Percentiles rank a stretch among this genome's conserved stretches.
These are phyloP conservation scores for Pseudanteris insignis DNA, from an alignment of 2,888 invertebrate species.

Conservation along the genomic window DNA sequence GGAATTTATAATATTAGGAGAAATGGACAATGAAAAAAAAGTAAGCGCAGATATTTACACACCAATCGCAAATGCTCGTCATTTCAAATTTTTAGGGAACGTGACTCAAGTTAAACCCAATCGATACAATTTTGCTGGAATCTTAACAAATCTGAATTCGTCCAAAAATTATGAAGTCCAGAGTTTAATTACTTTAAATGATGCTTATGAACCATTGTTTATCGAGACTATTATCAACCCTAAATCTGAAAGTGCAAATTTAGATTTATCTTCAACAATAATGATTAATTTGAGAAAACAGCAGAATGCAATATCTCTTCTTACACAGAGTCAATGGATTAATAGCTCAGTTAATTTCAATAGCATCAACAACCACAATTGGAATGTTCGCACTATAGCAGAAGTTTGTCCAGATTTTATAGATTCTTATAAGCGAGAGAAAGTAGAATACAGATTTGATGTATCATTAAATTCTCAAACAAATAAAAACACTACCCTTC, in stretches of 20 bases:
- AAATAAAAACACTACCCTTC: conserved; percentile 57
- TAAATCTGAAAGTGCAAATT: conserved; percentile 3
- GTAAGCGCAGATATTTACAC: conserved; percentile 49
- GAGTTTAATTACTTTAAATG: conserved; percentile 5
- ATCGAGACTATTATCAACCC: conserved; percentile 44
- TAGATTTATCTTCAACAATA: conserved; percentile 11
- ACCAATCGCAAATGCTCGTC: conserved; percentile 41
- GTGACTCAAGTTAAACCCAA: conserved; percentile 35
- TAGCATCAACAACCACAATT: conserved; percentile 55
- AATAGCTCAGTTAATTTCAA: conserved; percentile 49
- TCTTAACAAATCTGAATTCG: conserved; percentile 48
- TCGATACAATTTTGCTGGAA: conserved; percentile 49
- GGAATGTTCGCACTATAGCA: conserved; percentile 48
- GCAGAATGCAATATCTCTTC: conserved; percentile 44
- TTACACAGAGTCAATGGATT: conserved; percentile 18
- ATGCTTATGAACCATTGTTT: conserved; percentile 16
- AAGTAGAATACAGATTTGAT: conserved; percentile 45
- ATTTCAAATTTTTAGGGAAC: conserved; percentile 53
- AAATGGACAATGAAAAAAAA: conserved; percentile 40
- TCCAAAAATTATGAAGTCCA: conserved; percentile 14
- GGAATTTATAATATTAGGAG: conserved; percentile 50
- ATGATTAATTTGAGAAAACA: conserved; percentile 47
- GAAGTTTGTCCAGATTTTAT: conserved; percentile 28
- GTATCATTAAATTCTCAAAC: conserved; percentile 55
- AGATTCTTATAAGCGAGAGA: conserved; percentile 7